A percentile compares a stretch with the other conserved stretches of the same genome.
Evolutionary conservation across 2,888 invertebrate species (phyloP).

Genomic region (Hyalella azteca): DNA sequence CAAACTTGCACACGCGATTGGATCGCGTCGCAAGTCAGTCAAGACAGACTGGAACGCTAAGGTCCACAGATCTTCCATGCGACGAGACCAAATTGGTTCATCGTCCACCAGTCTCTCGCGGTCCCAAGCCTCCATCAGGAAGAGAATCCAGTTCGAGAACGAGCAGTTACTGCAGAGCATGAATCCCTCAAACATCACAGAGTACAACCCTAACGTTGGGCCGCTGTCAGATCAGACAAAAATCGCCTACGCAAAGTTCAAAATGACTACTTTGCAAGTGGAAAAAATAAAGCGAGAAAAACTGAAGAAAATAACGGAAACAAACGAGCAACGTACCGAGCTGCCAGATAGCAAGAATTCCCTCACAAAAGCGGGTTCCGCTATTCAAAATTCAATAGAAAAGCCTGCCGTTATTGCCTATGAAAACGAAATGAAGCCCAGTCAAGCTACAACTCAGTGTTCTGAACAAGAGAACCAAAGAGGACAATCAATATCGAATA

Average conservation of each 20-base stretch:
- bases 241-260: constrained; percentile 86
- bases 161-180: constrained; percentile 67
- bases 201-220: constrained; percentile 80
- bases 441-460: background rate
- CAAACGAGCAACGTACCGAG: background rate
- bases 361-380: background rate
- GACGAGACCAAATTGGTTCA: constrained; percentile 79
- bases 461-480: background rate
- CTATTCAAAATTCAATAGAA: background rate
- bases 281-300: constrained; percentile 48
- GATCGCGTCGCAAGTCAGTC: constrained; percentile 66
- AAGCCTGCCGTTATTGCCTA: background rate
- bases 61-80: constrained; percentile 70
- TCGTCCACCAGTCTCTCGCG: constrained; percentile 69
- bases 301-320: constrained; percentile 31
- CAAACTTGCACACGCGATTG: constrained; percentile 82
- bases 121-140: constrained; percentile 48
- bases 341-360: background rate
- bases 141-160: constrained; percentile 72
- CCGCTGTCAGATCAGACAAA: constrained; percentile 78
- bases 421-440: background rate
- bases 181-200: constrained; percentile 71
- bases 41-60: constrained; percentile 79
- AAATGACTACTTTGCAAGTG: constrained; percentile 65
- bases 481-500: too few species aligned